Conservation (phyloP, 2,888 invertebrate genomes). For the Cerastis rubricosa region DNA sequence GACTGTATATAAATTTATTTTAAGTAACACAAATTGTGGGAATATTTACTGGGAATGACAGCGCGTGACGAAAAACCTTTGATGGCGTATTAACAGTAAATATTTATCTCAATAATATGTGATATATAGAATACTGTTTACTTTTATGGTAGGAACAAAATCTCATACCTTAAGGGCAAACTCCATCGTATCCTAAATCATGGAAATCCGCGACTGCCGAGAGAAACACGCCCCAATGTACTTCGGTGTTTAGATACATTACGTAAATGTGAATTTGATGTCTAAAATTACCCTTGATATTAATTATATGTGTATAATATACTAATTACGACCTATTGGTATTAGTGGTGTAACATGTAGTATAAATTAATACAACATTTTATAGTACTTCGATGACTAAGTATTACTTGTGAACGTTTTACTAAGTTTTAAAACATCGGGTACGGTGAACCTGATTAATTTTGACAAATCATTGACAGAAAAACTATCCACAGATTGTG, state of each 20-base stretch:
- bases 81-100: conserved; percentile 79
- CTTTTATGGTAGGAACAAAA: conserved; percentile 83
- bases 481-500: conserved; percentile 68
- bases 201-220: conserved; percentile 72
- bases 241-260: conserved; percentile 78
- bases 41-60: conserved; percentile 80
- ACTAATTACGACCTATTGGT: conserved; percentile 72
- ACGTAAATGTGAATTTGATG: conserved; percentile 80
- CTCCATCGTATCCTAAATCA: conserved; percentile 72
- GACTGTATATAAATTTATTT: conserved; percentile 86
- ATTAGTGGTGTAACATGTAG: conserved; percentile 67
- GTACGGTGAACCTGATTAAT: conserved; percentile 54
- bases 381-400: conserved; percentile 56
- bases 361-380: conserved; percentile 48
- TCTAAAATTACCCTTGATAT: conserved; percentile 79
- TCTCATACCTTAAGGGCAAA: conserved; percentile 82
- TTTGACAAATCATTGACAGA: conserved; percentile 34
- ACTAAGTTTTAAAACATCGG: conserved; percentile 41
- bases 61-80: conserved; percentile 61
- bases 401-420: conserved; percentile 50
- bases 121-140: conserved; percentile 86
- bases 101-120: conserved; percentile 85
- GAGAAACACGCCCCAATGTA: conserved; percentile 80
- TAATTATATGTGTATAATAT: conserved; percentile 70
- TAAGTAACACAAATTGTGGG: conserved; percentile 83